Percentiles rank a stretch among this genome's conserved stretches.
These are phyloP conservation scores for Xestia rhomboidea DNA, from an alignment of 2,888 invertebrate genomes.

Conservation along the genomic window DNA sequence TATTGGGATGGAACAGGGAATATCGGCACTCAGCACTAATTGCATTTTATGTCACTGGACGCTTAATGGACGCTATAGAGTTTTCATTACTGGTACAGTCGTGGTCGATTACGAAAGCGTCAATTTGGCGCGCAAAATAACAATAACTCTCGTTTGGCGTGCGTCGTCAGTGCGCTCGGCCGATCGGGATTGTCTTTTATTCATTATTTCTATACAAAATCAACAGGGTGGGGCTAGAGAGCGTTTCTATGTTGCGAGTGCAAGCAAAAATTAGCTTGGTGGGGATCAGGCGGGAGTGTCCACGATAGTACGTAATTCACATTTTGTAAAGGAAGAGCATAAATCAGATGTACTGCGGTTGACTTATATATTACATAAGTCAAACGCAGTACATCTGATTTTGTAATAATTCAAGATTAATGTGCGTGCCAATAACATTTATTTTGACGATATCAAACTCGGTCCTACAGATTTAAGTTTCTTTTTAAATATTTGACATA, in stretches of 20 bases:
- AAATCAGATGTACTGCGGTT: too few relatives aligned
- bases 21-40: not conserved
- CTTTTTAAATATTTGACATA: not conserved
- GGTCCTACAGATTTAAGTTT: not conserved
- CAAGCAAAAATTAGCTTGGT: too few relatives aligned
- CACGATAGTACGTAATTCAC: not conserved
- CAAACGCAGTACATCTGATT: too few relatives aligned
- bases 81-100: not conserved
- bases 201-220: too few relatives aligned
- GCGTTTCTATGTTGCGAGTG: too few relatives aligned
- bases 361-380: not conserved
- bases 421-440: not conserved
- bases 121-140: too few relatives aligned
- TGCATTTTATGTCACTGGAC: not conserved
- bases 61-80: not conserved
- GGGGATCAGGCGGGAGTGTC: too few relatives aligned
- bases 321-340: not conserved
- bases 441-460: not conserved
- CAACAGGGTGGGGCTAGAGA: too few relatives aligned
- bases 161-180: too few relatives aligned
- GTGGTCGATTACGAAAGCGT: too few relatives aligned
- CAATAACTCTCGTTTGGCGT: too few relatives aligned
- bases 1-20: slow-evolving; percentile 3
- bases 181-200: too few relatives aligned
- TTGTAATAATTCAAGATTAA: not conserved